Conservation (phyloP, 92 coral and sea anemone genomes). For the Porites evermanni region DNA sequence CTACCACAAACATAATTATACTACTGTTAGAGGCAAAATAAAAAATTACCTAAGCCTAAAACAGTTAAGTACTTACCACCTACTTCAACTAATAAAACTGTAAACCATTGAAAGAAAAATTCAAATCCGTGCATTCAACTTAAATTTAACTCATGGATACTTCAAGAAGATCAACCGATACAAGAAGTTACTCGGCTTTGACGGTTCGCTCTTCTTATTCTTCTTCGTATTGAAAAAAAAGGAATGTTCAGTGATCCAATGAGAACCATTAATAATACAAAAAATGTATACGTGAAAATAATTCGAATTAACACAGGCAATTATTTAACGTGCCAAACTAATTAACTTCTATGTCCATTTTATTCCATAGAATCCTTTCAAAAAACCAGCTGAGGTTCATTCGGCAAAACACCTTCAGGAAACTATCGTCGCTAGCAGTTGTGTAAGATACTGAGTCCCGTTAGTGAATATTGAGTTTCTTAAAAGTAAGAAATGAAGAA, state of each 20-base stretch:
- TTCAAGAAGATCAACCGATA: too few species aligned
- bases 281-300: not conserved
- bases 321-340: not conserved
- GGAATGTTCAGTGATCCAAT: too few species aligned
- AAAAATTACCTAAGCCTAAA: not conserved
- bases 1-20: not conserved
- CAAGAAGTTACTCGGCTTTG: too few species aligned
- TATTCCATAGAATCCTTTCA: not conserved
- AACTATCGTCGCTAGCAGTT: not conserved
- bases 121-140: too few species aligned
- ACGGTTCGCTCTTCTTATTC: too few species aligned
- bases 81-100: too few species aligned
- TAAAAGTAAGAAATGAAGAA: too few species aligned
- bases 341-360: not conserved
- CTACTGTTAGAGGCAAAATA: not conserved
- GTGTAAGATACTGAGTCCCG: not conserved
- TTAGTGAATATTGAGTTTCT: too few species aligned
- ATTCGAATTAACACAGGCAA: not conserved
- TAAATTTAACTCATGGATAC: too few species aligned
- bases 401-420: slow-evolving; percentile 7
- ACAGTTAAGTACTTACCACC: too few species aligned
- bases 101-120: too few species aligned
- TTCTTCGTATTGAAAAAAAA: too few species aligned
- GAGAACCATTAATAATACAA: not conserved
- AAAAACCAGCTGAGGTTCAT: not conserved